Evolutionary conservation across 2,113 vertebrate genomes (phyloP), one percentile per base, ranked within the genome.

Genomic region (Neolamprologus caudopunctatus): DNA sequence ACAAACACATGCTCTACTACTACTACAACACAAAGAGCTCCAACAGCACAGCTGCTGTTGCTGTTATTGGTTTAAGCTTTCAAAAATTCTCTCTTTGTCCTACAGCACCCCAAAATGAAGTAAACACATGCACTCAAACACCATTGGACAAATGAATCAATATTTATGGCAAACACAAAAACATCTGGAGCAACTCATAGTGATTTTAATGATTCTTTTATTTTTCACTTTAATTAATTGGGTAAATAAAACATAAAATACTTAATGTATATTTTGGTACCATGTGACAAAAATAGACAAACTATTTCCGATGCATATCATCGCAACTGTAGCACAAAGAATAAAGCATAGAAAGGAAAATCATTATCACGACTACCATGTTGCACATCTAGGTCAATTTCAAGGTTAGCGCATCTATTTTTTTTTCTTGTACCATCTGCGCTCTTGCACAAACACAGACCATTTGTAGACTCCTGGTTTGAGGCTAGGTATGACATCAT

Each of bases 401-500:
- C 75, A 7, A 84, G 82, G 33, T 47, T 19, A 51, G 81, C 73
- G 80, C 66, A 83, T 86, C 53, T 75, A 31, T 75, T 79, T 84
- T 87, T 87, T 81, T 88, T 88, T 54, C 63, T 61, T 50, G n/a
- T 53, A 51, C 87, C 84, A 87, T 91, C 85, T 93, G 94, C 31
- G 81, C 83, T 84, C 79, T 73, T 19, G n/a, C 84, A 89, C 85
- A 91, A 91, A 92, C 55, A 88, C 85, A 84, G 50, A 89, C 81
- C 50, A 35, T 88, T 88, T 87, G 84, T 86, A 88, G 90, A 80
- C 85, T 86, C 50, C 55, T 89, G 83, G 87, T 93, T 89, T 2
- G 58, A 21, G 87, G 92, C 84, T 47, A 81, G 50, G 75, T 93
- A 89, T 93, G 94, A 95, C 88, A 92, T 92, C 94, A 93, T 93